Evolutionary conservation across 2,888 invertebrate species (phyloP).

Genomic region (Melinopterus prodromus): DNA sequence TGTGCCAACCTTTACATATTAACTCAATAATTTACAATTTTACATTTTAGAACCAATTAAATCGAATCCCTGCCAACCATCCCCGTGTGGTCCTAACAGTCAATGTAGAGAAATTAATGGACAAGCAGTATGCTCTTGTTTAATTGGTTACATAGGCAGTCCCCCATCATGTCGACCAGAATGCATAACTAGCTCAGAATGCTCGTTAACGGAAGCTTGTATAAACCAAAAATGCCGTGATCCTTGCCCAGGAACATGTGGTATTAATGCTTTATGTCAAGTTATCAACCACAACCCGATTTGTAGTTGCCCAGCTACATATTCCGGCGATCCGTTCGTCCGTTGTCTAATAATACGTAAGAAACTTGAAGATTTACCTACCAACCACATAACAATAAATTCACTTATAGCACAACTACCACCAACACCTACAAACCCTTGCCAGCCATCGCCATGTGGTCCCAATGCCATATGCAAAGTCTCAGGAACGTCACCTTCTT

Average conservation of each 20-base stretch:
- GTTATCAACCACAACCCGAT: conserved; percentile 61
- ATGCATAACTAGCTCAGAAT: conserved; percentile 60
- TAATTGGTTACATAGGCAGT: conserved; percentile 58
- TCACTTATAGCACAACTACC: conserved; percentile 46
- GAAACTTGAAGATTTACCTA: not conserved
- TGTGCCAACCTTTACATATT: conserved; percentile 49
- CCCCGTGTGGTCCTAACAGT: conserved; percentile 52
- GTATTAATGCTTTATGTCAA: conserved; percentile 58
- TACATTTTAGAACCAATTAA: conserved; percentile 48
- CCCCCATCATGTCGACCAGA: conserved; percentile 60
- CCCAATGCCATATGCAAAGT: conserved; percentile 71
- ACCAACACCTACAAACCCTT: conserved; percentile 60
- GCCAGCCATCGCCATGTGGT: conserved; percentile 72
- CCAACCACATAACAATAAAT: conserved; percentile 65
- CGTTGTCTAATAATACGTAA: conserved; percentile 53
- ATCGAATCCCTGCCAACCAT: conserved; percentile 52
- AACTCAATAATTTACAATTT: not conserved
- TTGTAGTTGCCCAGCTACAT: conserved; percentile 58
- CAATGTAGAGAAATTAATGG: conserved; percentile 56
- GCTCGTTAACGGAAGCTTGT: conserved; percentile 57
- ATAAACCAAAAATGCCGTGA: conserved; percentile 58
- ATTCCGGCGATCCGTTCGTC: conserved; percentile 57
- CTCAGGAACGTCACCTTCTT: conserved; percentile 72
- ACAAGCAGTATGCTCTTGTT: conserved; percentile 55
- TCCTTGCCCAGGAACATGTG: conserved; percentile 60